Conservation (phyloP, 1,140 invertebrate species). For the Diorhabda sublineata region DNA sequence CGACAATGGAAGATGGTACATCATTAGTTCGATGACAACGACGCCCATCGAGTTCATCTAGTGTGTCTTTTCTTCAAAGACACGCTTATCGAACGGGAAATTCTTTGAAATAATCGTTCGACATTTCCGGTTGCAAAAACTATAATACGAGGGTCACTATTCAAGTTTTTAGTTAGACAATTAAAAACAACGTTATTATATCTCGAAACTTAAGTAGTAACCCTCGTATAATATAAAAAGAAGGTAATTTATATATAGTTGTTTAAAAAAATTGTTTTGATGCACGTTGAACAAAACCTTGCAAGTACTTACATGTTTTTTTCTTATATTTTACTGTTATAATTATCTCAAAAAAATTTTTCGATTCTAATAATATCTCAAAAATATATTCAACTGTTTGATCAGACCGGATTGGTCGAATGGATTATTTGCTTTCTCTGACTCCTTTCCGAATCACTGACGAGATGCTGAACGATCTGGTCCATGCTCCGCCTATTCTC, state of each 20-base stretch:
- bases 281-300: no score
- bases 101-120: not conserved
- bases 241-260: no score
- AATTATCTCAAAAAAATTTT: no score
- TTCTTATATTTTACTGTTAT: no score
- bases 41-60: constrained; percentile 1
- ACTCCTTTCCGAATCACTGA: constrained; percentile 3
- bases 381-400: not conserved
- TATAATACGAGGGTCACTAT: not conserved
- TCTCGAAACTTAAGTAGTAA: no score
- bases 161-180: no score
- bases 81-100: not conserved
- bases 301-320: no score
- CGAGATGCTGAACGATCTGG: constrained; percentile 8
- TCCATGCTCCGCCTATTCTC: constrained; percentile 9
- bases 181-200: no score
- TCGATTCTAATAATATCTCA: no score
- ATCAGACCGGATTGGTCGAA: not conserved
- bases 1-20: not conserved
- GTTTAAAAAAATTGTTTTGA: no score
- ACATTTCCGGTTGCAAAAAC: not conserved
- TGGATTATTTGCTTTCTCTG: constrained; percentile 4
- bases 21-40: not conserved
- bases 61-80: constrained; percentile 2
- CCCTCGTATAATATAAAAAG: no score